These are phyloP conservation scores for Neoascia interrupta DNA, from an alignment of 2,888 invertebrate genomes.

Conservation along the genomic window DNA sequence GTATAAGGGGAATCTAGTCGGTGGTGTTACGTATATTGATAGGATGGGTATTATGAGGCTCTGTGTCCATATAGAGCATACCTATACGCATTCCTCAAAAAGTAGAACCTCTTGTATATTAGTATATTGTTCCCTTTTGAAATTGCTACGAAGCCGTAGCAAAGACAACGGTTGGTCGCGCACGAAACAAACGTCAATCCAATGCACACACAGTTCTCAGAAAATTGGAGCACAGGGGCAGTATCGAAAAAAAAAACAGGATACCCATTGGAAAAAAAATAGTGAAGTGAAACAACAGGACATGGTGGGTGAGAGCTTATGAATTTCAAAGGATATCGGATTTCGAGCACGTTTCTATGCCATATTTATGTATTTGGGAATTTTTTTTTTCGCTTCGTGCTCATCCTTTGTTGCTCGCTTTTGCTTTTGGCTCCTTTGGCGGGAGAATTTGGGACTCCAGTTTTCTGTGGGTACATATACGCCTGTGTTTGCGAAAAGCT, in stretches of 20 bases:
- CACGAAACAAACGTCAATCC: slow-evolving; percentile 44
- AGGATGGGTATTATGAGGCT: no score
- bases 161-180: slow-evolving; percentile 25
- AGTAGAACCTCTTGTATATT: neutral
- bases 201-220: neutral
- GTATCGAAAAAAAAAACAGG: slow-evolving; percentile 6
- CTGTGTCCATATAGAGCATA: no score
- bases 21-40: no score
- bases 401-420: slow-evolving; percentile 31
- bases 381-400: slow-evolving; percentile 4
- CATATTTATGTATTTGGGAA: slow-evolving; percentile 49
- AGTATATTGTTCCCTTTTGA: slow-evolving; percentile 1
- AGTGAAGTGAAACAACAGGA: slow-evolving; percentile 64
- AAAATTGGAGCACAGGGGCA: slow-evolving; percentile 4
- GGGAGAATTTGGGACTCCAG: slow-evolving; percentile 17
- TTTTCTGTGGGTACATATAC: neutral
- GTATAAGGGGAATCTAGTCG: no score
- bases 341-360: slow-evolving; percentile 65
- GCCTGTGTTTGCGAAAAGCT: neutral
- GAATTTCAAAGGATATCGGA: slow-evolving; percentile 66
- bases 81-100: neutral
- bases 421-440: slow-evolving; percentile 40
- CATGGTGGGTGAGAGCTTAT: slow-evolving; percentile 44
- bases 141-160: slow-evolving; percentile 40
- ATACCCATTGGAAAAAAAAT: no score